phyloP scores from a whole-genome alignment of 2,113 vertebrate genomes.

The Pelodiscus sinensis region DNA sequence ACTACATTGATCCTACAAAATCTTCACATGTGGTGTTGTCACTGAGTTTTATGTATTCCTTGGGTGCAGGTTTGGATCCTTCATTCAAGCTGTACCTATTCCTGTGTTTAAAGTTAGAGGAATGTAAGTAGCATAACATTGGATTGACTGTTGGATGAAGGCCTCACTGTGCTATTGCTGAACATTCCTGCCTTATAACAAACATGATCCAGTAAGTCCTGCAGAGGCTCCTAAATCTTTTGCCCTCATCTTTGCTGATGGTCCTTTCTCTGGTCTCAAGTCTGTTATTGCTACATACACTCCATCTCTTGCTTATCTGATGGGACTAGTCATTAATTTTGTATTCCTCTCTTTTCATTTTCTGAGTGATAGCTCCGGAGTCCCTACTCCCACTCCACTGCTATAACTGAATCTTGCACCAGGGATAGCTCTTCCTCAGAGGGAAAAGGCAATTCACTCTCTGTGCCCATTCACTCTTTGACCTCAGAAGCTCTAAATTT shows the following conservation, averaged over 20 bases:
- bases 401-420: background rate
- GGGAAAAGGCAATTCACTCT: conserved; percentile 23
- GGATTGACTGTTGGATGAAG: background rate
- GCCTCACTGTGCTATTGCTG: background rate
- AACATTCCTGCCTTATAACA: background rate
- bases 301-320: background rate
- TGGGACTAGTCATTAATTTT: background rate
- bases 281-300: background rate
- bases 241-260: background rate
- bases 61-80: background rate
- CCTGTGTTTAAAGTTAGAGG: background rate
- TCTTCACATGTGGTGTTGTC: background rate
- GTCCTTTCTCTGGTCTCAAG: background rate
- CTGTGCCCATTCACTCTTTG: conserved; percentile 40
- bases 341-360: background rate
- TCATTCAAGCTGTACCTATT: background rate
- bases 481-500: conserved; percentile 49
- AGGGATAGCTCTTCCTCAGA: background rate
- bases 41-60: background rate
- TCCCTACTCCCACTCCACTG: background rate
- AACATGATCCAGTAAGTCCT: background rate
- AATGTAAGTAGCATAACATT: background rate
- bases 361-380: background rate
- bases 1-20: background rate
- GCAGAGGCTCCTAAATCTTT: background rate